Evolutionary conservation across 2,113 vertebrate species (phyloP).

Genomic region (Salvator merianae): DNA sequence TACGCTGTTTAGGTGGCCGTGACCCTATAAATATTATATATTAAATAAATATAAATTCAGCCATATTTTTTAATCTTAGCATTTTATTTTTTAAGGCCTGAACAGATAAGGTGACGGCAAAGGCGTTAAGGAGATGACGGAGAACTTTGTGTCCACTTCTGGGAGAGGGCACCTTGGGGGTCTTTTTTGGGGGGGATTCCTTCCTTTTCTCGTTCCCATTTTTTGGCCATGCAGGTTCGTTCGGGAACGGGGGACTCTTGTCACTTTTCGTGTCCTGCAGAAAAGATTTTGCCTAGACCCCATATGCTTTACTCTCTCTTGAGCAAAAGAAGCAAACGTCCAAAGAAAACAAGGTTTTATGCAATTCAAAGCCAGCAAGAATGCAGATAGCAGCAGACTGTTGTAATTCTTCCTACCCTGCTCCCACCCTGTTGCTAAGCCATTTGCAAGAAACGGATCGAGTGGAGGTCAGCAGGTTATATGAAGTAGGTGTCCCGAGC

Average conservation of each 20-base stretch:
- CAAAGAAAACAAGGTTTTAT: slow-evolving; percentile 57
- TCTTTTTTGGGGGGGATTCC: slow-evolving; percentile 51
- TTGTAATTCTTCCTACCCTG: neutral
- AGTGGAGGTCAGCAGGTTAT: neutral
- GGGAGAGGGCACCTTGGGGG: slow-evolving; percentile 57
- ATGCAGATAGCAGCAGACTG: neutral
- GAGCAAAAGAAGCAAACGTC: slow-evolving; percentile 28
- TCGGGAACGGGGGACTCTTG: slow-evolving; percentile 23
- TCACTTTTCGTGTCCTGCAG: neutral
- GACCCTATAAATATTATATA: slow-evolving; percentile 27
- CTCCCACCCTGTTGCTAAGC: neutral
- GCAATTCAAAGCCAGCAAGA: neutral
- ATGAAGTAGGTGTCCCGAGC: neutral
- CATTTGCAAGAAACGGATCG: neutral
- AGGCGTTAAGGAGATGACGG: slow-evolving; percentile 10
- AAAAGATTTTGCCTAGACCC: slow-evolving; percentile 6
- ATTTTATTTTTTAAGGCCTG: slow-evolving; percentile 12
- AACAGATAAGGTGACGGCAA: slow-evolving; percentile 6
- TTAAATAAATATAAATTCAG: slow-evolving; percentile 35
- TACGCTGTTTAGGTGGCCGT: neutral
- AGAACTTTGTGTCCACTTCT: slow-evolving; percentile 21
- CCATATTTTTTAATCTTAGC: slow-evolving; percentile 7
- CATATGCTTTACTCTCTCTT: slow-evolving; percentile 42
- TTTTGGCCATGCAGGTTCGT: slow-evolving; percentile 52
- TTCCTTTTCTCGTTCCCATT: slow-evolving; percentile 26